Evolutionary conservation across 2,888 invertebrate genomes (phyloP), one percentile per base, ranked within the genome.

Genomic region (Ormyrus rosae): DNA sequence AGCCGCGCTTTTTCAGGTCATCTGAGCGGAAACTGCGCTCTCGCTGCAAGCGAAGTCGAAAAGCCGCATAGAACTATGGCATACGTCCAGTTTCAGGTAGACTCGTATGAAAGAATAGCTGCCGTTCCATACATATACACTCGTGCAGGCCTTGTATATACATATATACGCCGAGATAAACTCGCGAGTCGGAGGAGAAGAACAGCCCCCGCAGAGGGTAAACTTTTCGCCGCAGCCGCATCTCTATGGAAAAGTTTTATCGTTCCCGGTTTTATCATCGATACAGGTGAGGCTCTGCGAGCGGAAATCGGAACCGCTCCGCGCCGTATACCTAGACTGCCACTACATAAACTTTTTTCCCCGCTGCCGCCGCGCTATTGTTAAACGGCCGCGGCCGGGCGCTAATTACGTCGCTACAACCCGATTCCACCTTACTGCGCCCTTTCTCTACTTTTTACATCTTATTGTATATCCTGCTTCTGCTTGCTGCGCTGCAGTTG

Each of bases 251-350:
- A 34, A 80, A 80, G 60, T 80, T 80, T 80, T 75, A 74, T 80
- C 79, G 74, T 64, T 71, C 11, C 71, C 67, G 78, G 78, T 68
- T 78, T 78, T 78, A 78, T 78, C 73, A 78, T 78, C 78, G 78
- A 78, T 78, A 73, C 72, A 68, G 68, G 34, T 34, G 34, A 34
- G 34, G 34, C 64, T 58, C 70, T 34, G 56, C 9, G 74, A 34
- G 56, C 56, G 65, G 65, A 65, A 65, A 65, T 74, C 64, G 74
- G 58, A 2, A 19, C 45, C 13, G 51, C 34, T 7, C 34, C 19
- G 34, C 11, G n/a, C 34, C 10, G 34, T 10, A 46, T 34, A 34
- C 34, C 60, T 19, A 45, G 60, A 60, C 45, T 10, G 45, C 60
- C 2, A 7, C 60, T 10, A 6, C 53, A 6, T 6, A 65, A 6